phyloP scores from a whole-genome alignment of 2,888 invertebrate species.

The Loripinus fragilis region DNA sequence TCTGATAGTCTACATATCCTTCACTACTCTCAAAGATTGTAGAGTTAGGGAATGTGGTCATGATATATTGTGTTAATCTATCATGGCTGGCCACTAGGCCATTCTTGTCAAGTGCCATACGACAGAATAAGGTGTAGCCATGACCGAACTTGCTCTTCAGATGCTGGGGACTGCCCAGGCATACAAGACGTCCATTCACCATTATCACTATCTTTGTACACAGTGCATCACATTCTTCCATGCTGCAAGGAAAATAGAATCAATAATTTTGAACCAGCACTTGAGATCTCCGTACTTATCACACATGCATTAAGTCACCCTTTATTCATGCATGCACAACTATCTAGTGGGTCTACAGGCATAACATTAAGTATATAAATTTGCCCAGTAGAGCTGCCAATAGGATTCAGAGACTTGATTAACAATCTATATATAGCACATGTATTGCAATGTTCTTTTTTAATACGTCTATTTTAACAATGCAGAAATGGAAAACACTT shows the following conservation, averaged over 20 bases:
- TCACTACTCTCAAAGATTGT: conserved; percentile 89
- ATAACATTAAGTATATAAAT: too few species aligned
- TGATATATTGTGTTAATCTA: conserved; percentile 82
- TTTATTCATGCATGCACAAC: too few species aligned
- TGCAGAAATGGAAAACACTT: too few species aligned
- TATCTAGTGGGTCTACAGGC: too few species aligned
- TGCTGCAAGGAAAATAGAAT: conserved; percentile 85
- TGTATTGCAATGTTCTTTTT: too few species aligned
- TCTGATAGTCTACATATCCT: conserved; percentile 80
- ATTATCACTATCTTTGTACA: conserved; percentile 91
- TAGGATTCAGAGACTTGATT: too few species aligned
- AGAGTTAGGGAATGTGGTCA: conserved; percentile 85
- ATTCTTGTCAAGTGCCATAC: conserved; percentile 64
- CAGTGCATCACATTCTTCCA: conserved; percentile 94
- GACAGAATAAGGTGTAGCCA: conserved; percentile 57
- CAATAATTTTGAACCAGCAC: too few species aligned
- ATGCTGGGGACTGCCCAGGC: conserved; percentile 89
- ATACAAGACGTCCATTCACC: conserved; percentile 89
- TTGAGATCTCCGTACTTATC: too few species aligned
- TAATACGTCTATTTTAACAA: too few species aligned
- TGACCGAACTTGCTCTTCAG: conserved; percentile 89
- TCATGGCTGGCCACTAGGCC: conserved; percentile 63
- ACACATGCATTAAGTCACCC: too few species aligned
- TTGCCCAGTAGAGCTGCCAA: too few species aligned
- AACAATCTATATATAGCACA: too few species aligned